Base-by-base conservation (phyloP, 2,797 vertebrate species). In the Falco biarmicus region DNA sequence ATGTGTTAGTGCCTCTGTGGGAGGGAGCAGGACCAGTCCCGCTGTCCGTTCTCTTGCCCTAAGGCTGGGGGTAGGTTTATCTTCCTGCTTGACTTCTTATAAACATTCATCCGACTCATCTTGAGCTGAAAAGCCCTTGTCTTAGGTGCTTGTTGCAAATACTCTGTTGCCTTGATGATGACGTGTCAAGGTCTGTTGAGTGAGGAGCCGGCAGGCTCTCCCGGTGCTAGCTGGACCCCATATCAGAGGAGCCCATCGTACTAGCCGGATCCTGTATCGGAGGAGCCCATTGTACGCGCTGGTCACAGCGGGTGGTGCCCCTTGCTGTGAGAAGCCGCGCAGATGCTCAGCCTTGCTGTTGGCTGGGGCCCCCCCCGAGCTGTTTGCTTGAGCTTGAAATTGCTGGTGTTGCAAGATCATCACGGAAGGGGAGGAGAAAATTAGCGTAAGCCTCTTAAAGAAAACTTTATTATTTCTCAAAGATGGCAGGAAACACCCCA, bases 191-290 rank as follows among this genome's bases (percentile, higher is more conserved):
- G 15, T 61, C 31, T 54, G 24, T 59, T 37, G 48, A 5, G 26
- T 66, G 51, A 31, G 57, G 31, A 78, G 56, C 19, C 1, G 4
- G n/a, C 0, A 3, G 66, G 4, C 31, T 78, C n/a, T 39, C 2
- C 1, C 10, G 6, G 1, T 45, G 51, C 22, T 54, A 21, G 41
- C 41, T 15, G 15, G 41, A 43, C 15, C 41, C 41, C 15, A 6
- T 43, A 43, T 43, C 41, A 15, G 41, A 43, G 41, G 41, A 43
- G 41, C 41, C 41, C 15, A 43, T 16, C 41, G 39, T 39, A 39
- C 39, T 39, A 39, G 41, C 41, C 41, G 15, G 41, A 43, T 43
- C 41, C 41, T 15, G 41, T 43, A 43, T 43, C 15, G 15, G 41
- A 43, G 41, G 41, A 43, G 41, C 41, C 41, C 41, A 43, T 43